Evolutionary conservation across 2,888 invertebrate genomes (phyloP), one percentile per base, ranked within the genome.

Genomic region (Calameuta idolon): DNA sequence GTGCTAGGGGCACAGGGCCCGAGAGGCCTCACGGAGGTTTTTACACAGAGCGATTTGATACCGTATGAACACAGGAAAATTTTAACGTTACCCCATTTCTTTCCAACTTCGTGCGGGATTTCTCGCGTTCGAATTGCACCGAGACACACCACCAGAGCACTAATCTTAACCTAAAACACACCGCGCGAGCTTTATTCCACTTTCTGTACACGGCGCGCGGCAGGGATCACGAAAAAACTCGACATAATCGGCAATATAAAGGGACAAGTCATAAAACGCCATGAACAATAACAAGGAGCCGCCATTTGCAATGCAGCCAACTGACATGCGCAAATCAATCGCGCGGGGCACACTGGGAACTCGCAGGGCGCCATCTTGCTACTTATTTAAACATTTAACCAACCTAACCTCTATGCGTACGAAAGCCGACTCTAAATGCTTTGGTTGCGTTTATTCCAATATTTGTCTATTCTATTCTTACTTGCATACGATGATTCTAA

Each of bases 271-370:
- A 90, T 90, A 90, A 91, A 91, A 96, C 96, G 95, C 96, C 96
- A 96, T 96, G 96, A 97, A 98, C 97, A 98, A 98, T 97, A 98
- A 98, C 97, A 98, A 97, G 97, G 95, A 89, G 97, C 96, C 97
- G 98, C 98, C 98, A 98, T 98, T 98, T 97, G 97, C 96, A 97
- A 96, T 97, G 95, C 95, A 90, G 88, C 94, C 94, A 94, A 94
- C 94, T 94, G 94, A 94, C 94, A 94, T 95, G 95, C 95, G 95
- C 95, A 92, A 92, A 92, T 92, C 92, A 92, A 92, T 92, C 89
- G 90, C 91, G 90, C 91, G 89, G 86, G 88, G 90, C 90, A 90
- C 82, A 81, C 85, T 90, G 90, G 89, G 90, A 89, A 85, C 83
- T 86, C 84, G 75, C 82, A 80, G 82, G 86, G 89, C 90, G 89